Base-by-base conservation (phyloP, 2,888 invertebrate species). In the Sinotaia quadrata region DNA sequence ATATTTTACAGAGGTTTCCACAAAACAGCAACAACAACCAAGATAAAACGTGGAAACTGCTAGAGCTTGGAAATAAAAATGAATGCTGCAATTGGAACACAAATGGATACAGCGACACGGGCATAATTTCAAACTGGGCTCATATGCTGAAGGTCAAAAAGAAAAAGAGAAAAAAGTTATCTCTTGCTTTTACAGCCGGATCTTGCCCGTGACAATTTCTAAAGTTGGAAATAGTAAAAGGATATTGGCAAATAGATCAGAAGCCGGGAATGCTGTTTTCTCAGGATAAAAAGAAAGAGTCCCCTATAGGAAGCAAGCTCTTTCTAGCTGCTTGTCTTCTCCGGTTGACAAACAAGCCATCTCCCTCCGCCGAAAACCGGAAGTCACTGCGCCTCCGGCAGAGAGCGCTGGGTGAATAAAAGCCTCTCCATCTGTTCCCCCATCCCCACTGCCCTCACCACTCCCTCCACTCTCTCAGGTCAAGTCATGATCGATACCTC, bases 301-400 rank as follows among this genome's bases (percentile, higher is more conserved):
- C 52, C 4, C 52, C 29, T 15, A 52, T 21, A 56, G 65, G 56
- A 65, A 65, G 54, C 44, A 36, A 34, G 5, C 65, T 56, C 56
- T 65, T 65, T 56, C 15, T 56, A 33, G 44, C 47, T 33, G 33
- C 37, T 56, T 24, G 54, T 37, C 54, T 65, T 56, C 65, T 33
- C 56, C 65, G 56, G 65, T 56, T 65, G 65, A 52, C 65, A 65
- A 65, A 65, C 65, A 65, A 56, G 54, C 21, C 65, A 52, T 52
- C 44, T 65, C 37, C 56, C 65, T 33, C 31, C 65, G 56, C 31
- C 37, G 37, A 33, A 27, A 5, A 12, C 65, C 56, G 65, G 65
- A 56, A 56, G 56, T 37, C 33, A 21, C 54, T 44, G 56, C 56
- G 41, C 56, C 63, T 41, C 65, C 37, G 52, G 62, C 61, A 29